phyloP scores from a whole-genome alignment of 2,888 invertebrate genomes.

The Disparrhopalites patrizii region DNA sequence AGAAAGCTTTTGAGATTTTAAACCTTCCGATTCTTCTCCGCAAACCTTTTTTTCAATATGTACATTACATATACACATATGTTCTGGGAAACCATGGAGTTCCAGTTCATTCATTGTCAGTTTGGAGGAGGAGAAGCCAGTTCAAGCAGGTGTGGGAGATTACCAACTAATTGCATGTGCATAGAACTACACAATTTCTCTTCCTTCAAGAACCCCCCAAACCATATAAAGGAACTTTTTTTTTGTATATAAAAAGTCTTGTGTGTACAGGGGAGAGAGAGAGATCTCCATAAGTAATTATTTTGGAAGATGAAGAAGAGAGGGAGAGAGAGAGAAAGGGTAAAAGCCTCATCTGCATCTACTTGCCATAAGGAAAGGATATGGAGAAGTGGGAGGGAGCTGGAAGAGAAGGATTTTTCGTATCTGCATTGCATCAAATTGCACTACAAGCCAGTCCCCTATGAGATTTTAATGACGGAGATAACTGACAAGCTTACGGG shows the following conservation, averaged over 20 bases:
- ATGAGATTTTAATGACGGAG: conserved; percentile 29
- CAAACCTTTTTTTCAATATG: too few species aligned
- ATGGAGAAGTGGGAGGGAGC: background rate
- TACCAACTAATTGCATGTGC: conserved; percentile 2
- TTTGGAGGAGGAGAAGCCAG: too few species aligned
- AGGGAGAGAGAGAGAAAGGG: background rate
- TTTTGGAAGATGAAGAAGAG: too few species aligned
- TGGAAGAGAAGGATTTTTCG: conserved; percentile 1
- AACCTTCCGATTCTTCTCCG: too few species aligned
- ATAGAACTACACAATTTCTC: background rate
- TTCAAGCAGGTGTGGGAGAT: conserved; percentile 18
- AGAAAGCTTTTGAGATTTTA: too few species aligned
- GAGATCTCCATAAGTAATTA: too few species aligned
- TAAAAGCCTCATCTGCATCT: background rate
- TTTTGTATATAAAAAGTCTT: too few species aligned
- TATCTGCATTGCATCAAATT: conserved; percentile 28
- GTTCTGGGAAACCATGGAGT: background rate
- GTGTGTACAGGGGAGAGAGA: too few species aligned
- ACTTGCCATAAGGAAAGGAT: background rate
- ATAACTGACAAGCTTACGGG: conserved; percentile 26
- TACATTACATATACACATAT: background rate
- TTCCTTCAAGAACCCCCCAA: too few species aligned
- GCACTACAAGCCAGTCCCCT: conserved; percentile 22
- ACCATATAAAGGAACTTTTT: background rate
- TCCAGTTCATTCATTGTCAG: background rate